Conservation (phyloP, 2,797 vertebrate species). For the Notoglanidium macrostoma region DNA sequence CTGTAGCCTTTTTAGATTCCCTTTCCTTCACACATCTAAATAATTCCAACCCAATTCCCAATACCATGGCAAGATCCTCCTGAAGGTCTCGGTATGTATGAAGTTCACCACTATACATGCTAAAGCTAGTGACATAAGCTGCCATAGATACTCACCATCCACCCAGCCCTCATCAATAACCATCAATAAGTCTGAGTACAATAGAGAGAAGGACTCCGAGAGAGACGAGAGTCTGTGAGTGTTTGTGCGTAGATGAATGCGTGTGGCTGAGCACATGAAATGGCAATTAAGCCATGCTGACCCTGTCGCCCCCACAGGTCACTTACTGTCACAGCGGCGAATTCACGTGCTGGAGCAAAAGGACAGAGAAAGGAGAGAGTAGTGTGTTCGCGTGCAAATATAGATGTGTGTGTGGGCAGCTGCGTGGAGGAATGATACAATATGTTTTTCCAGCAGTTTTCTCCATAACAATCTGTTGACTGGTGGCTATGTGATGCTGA, state of each 20-base stretch:
- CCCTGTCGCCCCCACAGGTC: conserved; percentile 46
- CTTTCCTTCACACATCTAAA: not conserved
- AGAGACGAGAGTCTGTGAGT: conserved; percentile 12
- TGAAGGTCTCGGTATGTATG: not conserved
- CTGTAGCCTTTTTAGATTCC: not conserved
- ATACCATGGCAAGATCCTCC: not conserved
- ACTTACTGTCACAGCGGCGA: conserved; percentile 44
- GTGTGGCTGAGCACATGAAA: conserved; percentile 52
- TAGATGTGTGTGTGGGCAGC: not conserved
- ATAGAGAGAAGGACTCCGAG: conserved; percentile 4
- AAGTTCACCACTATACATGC: not conserved
- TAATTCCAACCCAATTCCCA: not conserved
- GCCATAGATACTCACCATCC: conserved; percentile 15
- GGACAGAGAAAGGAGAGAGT: conserved; percentile 20
- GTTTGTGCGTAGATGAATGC: conserved; percentile 41
- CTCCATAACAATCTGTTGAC: not conserved
- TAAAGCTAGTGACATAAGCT: conserved; percentile 2
- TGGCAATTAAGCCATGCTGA: conserved; percentile 59
- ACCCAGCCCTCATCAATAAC: conserved; percentile 46
- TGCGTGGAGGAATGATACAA: not conserved
- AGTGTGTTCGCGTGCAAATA: not conserved
- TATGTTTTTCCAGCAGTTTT: not conserved
- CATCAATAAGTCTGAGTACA: conserved; percentile 5
- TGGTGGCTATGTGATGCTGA: not conserved
- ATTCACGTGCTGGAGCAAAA: conserved; percentile 34